Evolutionary conservation across 2,113 vertebrate genomes (phyloP).

Genomic region (Aldabrachelys gigantea): DNA sequence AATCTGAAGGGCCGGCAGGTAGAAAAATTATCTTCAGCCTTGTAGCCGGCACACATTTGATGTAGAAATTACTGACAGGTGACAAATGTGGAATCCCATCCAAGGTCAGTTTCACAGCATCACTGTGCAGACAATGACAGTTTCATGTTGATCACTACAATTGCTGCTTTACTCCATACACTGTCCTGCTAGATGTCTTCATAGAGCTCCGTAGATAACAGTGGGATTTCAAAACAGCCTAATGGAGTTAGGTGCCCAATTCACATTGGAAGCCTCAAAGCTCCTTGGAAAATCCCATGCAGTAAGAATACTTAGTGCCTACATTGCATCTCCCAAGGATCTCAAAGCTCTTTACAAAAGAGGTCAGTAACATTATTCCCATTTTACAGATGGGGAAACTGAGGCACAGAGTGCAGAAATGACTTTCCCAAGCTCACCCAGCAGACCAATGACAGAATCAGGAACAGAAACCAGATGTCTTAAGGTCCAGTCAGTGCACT

Average conservation of each 20-base stretch:
- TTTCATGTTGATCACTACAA: not conserved
- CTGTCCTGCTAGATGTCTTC: not conserved
- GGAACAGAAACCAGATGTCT: not conserved
- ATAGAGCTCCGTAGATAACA: not conserved
- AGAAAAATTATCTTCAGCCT: not conserved
- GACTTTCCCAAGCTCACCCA: not conserved
- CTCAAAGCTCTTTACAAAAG: not conserved
- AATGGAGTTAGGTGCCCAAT: not conserved
- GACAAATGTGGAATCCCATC: not conserved
- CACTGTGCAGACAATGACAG: not conserved
- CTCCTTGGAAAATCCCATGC: too few relatives aligned
- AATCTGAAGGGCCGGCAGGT: not conserved
- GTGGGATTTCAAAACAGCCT: rapidly evolving
- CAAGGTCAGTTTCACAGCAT: not conserved
- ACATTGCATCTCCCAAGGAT: not conserved
- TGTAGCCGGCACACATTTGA: not conserved
- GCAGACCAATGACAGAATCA: not conserved
- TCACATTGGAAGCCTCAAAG: too few relatives aligned
- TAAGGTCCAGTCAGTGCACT: not conserved
- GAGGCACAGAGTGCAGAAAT: not conserved
- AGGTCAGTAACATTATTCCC: too few relatives aligned
- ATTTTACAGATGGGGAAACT: not conserved
- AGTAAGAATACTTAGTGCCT: not conserved
- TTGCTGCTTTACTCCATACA: too few relatives aligned
- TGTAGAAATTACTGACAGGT: not conserved